These are phyloP conservation scores for Tenualosa thibaudeaui DNA, from an alignment of 2,797 vertebrate genomes.

Conservation along the genomic window DNA sequence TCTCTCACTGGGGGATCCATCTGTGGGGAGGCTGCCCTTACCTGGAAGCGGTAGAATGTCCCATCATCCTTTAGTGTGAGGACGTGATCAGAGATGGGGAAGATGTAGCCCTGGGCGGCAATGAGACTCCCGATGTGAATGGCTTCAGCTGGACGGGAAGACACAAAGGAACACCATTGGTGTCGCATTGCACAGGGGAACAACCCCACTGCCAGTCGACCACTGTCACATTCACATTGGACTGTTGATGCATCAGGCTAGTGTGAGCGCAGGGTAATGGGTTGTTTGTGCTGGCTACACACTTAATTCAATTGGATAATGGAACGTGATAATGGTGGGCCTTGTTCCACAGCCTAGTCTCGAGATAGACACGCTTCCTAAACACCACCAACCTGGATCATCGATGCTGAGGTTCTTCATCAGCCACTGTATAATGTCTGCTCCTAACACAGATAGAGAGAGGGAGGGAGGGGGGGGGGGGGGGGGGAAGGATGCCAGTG, in stretches of 20 bases:
- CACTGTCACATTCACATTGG: background rate
- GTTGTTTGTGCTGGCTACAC: background rate
- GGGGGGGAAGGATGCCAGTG: background rate
- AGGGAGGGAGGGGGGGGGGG: background rate
- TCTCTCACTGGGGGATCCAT: background rate
- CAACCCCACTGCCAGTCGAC: background rate
- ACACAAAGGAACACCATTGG: background rate
- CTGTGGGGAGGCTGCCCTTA: conserved; percentile 56
- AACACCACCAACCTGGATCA: conserved; percentile 83
- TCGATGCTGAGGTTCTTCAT: conserved; percentile 93
- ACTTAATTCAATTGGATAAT: conserved; percentile 19
- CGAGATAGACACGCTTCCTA: background rate
- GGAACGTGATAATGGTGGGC: conserved; percentile 3
- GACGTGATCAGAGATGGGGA: conserved; percentile 96
- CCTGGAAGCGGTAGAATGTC: conserved; percentile 98
- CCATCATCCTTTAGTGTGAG: conserved; percentile 95
- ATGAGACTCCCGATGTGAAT: conserved; percentile 95
- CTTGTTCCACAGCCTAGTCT: background rate
- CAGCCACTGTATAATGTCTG: conserved; percentile 96
- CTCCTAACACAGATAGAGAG: conserved; percentile 72
- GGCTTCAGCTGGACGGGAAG: conserved; percentile 83
- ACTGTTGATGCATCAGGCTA: background rate
- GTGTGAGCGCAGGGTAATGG: background rate
- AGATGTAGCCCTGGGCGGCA: conserved; percentile 95
- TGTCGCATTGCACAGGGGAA: background rate